These are phyloP conservation scores for Hassar affinis DNA, from an alignment of 2,113 vertebrate species.

Conservation along the genomic window DNA sequence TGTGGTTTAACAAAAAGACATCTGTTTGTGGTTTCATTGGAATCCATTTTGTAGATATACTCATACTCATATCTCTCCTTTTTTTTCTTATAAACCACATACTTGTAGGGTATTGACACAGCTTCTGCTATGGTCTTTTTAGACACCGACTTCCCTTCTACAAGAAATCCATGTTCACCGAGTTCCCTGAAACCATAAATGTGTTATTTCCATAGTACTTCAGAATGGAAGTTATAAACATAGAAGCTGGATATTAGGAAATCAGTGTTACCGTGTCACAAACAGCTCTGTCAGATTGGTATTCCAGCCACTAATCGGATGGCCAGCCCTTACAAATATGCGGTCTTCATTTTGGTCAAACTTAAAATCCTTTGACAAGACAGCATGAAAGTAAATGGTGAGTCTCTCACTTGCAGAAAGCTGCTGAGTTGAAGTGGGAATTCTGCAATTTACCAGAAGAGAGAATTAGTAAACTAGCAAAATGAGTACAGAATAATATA, in stretches of 20 bases:
- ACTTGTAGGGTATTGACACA: slow-evolving; percentile 82
- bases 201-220: not conserved
- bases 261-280: slow-evolving; percentile 61
- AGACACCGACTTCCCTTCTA: slow-evolving; percentile 71
- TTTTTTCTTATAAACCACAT: slow-evolving; percentile 54
- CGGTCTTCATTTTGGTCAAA: slow-evolving; percentile 57
- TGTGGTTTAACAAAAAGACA: slow-evolving; percentile 67
- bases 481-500: not conserved
- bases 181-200: slow-evolving; percentile 65
- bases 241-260: not conserved
- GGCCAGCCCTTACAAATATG: slow-evolving; percentile 69
- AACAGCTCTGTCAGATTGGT: slow-evolving; percentile 1
- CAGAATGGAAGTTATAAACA: not conserved
- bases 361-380: slow-evolving; percentile 83
- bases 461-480: not conserved
- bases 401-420: slow-evolving; percentile 57
- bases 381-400: slow-evolving; percentile 84
- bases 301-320: slow-evolving; percentile 52
- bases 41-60: slow-evolving; percentile 70
- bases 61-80: slow-evolving; percentile 56
- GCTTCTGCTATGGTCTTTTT: not conserved
- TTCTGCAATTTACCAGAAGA: slow-evolving; percentile 45
- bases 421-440: slow-evolving; percentile 42
- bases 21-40: slow-evolving; percentile 58
- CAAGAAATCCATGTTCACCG: slow-evolving; percentile 71